A percentile compares a stretch with the other conserved stretches of the same genome.
These are phyloP conservation scores for Phalacrocorax pelagicus DNA, from an alignment of 2,113 vertebrate species.

Conservation along the genomic window DNA sequence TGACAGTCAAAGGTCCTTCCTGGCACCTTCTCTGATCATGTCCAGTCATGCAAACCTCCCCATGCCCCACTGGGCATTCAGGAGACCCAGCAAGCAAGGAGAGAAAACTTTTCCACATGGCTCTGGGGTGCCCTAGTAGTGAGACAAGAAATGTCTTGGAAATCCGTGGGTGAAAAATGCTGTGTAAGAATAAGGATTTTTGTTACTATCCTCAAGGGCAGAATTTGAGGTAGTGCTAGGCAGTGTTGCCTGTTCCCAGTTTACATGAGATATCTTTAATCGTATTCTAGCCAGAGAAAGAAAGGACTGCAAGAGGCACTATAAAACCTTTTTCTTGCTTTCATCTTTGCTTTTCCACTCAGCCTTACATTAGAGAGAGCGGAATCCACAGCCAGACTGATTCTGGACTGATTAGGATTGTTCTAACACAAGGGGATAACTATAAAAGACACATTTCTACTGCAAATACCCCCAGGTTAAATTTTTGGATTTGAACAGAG, in stretches of 20 bases:
- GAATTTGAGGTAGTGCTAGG: conserved; percentile 34
- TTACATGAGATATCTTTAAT: conserved; percentile 28
- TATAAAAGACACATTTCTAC: conserved; percentile 14
- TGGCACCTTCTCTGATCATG: neutral
- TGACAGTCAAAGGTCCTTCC: neutral
- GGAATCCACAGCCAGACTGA: neutral
- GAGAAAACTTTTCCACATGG: neutral
- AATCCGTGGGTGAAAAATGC: neutral
- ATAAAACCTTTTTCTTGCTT: conserved; percentile 27
- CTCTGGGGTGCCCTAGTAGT: accelerated
- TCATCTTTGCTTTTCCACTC: conserved; percentile 32
- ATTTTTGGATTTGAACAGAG: neutral
- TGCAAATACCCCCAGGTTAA: neutral
- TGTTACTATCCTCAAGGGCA: neutral
- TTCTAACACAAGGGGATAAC: conserved; percentile 33
- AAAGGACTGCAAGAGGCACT: neutral
- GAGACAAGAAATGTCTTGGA: neutral
- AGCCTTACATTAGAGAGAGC: neutral
- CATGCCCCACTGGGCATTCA: neutral
- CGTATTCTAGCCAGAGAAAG: conserved; percentile 27
- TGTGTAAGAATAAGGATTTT: neutral
- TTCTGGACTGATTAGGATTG: neutral
- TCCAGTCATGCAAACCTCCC: neutral
- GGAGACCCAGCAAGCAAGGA: neutral
- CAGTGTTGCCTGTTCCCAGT: conserved; percentile 3